These are phyloP conservation scores for Sclerurus mexicanus DNA, from an alignment of 2,113 vertebrate species.

Conservation along the genomic window DNA sequence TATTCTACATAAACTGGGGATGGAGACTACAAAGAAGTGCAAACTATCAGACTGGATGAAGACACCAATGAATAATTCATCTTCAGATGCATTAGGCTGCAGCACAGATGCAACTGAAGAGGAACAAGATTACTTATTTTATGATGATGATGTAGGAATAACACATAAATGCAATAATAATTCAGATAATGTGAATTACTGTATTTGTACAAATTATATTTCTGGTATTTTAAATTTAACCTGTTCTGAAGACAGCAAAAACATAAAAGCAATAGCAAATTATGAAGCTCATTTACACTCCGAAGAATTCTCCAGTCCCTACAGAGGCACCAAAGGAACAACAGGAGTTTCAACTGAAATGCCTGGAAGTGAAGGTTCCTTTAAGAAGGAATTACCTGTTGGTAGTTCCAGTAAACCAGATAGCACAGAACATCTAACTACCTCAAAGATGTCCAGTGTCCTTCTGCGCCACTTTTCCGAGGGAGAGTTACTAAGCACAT, in stretches of 20 bases:
- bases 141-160: slow-evolving; percentile 59
- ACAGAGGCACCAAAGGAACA: not conserved
- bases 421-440: not conserved
- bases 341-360: not conserved
- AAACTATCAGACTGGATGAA: slow-evolving; percentile 8
- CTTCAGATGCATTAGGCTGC: slow-evolving; percentile 27
- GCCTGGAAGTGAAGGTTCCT: not conserved
- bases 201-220: not conserved
- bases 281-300: not conserved
- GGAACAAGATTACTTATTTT: slow-evolving; percentile 84
- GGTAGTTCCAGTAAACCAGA: not conserved
- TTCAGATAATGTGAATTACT: not conserved
- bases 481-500: slow-evolving; percentile 67
- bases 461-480: slow-evolving; percentile 78
- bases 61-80: not conserved
- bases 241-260: not conserved
- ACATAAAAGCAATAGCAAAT: not conserved
- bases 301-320: not conserved
- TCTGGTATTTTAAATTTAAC: not conserved
- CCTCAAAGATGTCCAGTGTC: slow-evolving; percentile 68
- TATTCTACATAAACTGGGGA: not conserved
- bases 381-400: not conserved
- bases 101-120: slow-evolving; percentile 73
- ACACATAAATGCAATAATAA: not conserved
- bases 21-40: not conserved